Percentiles rank a stretch among this genome's conserved stretches.
Evolutionary conservation across 2,797 vertebrate genomes (phyloP).

Genomic region (Acipenser oxyrinchus): DNA sequence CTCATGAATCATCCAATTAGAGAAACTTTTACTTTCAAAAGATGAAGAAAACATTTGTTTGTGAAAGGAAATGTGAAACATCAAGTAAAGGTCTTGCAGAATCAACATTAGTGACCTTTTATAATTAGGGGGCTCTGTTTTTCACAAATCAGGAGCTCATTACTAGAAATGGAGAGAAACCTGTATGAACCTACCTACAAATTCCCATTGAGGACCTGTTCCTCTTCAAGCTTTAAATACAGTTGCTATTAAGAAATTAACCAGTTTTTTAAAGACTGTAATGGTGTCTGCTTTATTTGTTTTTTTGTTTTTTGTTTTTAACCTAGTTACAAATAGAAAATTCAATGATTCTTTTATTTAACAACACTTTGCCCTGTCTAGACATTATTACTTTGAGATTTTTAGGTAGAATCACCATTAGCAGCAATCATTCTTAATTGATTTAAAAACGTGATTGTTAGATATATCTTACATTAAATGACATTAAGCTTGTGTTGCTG

Average conservation of each 20-base stretch:
- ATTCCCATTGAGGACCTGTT: too few relatives aligned
- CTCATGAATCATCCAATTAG: background rate
- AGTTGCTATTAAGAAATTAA: too few relatives aligned
- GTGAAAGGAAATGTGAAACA: background rate
- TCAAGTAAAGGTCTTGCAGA: background rate
- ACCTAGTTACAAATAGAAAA: background rate
- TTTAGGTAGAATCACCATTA: too few relatives aligned
- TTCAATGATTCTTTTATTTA: background rate
- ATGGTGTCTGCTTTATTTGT: too few relatives aligned
- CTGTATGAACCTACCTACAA: background rate
- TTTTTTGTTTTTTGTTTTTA: background rate
- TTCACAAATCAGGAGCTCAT: background rate
- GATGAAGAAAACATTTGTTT: background rate
- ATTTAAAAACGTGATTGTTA: too few relatives aligned
- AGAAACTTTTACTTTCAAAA: background rate
- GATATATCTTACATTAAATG: too few relatives aligned
- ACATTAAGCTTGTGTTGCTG: too few relatives aligned
- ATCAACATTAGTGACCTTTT: slow-evolving; percentile 1
- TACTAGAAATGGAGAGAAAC: background rate
- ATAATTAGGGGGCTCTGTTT: background rate
- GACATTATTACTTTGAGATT: too few relatives aligned
- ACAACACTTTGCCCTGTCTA: too few relatives aligned
- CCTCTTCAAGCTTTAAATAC: too few relatives aligned
- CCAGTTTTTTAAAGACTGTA: too few relatives aligned
- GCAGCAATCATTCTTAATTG: too few relatives aligned